Base-by-base conservation (phyloP, 2,888 invertebrate species). In the Steinernema carpocapsae region DNA sequence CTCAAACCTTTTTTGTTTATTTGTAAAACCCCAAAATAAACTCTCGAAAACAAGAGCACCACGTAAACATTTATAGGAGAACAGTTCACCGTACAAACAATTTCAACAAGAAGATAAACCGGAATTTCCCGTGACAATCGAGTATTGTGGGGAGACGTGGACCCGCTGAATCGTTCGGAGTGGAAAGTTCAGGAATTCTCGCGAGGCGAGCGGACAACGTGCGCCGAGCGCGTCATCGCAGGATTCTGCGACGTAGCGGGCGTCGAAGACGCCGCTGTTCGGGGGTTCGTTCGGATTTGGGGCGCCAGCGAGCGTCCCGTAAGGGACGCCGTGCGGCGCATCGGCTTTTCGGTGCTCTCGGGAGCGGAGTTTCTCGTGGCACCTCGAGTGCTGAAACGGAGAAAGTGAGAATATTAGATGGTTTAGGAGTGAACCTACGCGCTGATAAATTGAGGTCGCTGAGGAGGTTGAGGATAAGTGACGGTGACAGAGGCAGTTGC, bases 401-500 rank as follows among this genome's bases (percentile, higher is more conserved):
- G 3, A 7, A 22, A 12, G 14, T 48, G 19, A 19, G 48, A 19
- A n/a, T n/a, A n/a, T n/a, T 4, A 6, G 26, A 3, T 26, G 3
- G 26, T 26, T 6, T 10, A 17, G 26, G 6, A 26, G 56, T 24
- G 56, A 26, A 24, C 56, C 3, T 56, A 56, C 56, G 56, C 56
- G 19, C n/a, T 19, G 56, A 56, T 26, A 26, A 56, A 56, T 19
- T 56, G 56, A 22, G 56, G 71, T 22, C 75, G 56, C 17, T 56
- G 56, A 24, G 56, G 56, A 10, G 56, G 56, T 19, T 26, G 56
- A 0, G 82, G 80, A 76, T 82, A 82, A 17, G 82, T 77, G 26
- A 82, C 79, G 12, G 79, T 76, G 14, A 82, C 79, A 7, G 82
- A 82, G 12, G 82, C 78, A 7, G 51, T 72, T 7, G 72, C 52